Percentiles rank a stretch among this genome's conserved stretches.
Conservation (phyloP, 2,113 vertebrate genomes). For the Anas platyrhynchos region DNA sequence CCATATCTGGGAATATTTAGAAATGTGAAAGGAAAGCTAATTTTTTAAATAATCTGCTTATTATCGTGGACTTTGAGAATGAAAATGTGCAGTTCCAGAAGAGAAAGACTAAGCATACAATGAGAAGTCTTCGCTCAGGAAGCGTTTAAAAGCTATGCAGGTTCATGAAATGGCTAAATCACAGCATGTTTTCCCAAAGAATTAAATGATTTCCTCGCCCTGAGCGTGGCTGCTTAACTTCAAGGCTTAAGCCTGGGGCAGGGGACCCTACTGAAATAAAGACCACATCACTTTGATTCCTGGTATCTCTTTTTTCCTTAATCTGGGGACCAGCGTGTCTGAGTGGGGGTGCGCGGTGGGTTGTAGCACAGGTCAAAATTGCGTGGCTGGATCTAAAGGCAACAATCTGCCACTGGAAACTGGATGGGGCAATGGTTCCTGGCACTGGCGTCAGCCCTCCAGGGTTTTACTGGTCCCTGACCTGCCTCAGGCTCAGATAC, state of each 20-base stretch:
- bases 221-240: slow-evolving; percentile 6
- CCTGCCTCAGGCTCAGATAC: not conserved
- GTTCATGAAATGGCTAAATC: slow-evolving; percentile 64
- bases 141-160: not conserved
- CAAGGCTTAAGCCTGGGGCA: not conserved
- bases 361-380: not conserved
- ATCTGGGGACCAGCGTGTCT: fast-evolving
- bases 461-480: not conserved
- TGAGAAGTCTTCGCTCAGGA: slow-evolving; percentile 16
- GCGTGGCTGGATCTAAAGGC: not conserved
- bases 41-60: not conserved
- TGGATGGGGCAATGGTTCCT: not conserved
- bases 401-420: not conserved
- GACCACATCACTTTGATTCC: not conserved
- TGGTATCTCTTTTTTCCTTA: not conserved
- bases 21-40: not conserved
- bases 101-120: slow-evolving; percentile 24
- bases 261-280: not conserved
- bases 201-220: slow-evolving; percentile 31
- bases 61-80: not conserved
- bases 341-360: not conserved
- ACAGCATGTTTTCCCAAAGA: slow-evolving; percentile 52
- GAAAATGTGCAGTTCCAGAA: not conserved
- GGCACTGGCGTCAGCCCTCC: not conserved
- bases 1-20: slow-evolving; percentile 20